Percentiles rank a stretch among this genome's conserved stretches.
These are phyloP conservation scores for Abscondita cerata DNA, from an alignment of 2,888 invertebrate species.

Conservation along the genomic window DNA sequence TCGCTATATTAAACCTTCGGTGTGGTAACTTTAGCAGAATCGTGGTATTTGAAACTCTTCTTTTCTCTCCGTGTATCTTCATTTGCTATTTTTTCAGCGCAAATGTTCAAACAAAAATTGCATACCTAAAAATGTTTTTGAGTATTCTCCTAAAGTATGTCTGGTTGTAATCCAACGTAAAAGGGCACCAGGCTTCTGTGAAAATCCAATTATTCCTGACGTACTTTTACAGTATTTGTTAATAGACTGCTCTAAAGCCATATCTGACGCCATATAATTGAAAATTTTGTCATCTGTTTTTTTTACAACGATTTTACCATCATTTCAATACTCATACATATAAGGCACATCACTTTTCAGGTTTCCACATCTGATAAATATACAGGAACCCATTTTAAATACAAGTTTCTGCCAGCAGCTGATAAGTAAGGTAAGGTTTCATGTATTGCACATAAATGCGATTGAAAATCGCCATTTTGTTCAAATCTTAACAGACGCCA, in stretches of 20 bases:
- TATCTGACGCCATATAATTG: neutral
- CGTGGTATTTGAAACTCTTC: too few relatives aligned
- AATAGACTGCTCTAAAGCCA: neutral
- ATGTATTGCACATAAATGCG: neutral
- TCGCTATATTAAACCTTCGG: too few relatives aligned
- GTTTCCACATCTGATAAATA: too few relatives aligned
- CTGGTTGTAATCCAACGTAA: neutral
- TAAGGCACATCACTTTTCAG: neutral
- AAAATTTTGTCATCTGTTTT: neutral
- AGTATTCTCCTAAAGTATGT: neutral
- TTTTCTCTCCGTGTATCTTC: too few relatives aligned
- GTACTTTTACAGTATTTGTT: constrained; percentile 4
- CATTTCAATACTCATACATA: neutral
- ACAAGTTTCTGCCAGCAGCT: neutral
- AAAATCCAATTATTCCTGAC: neutral
- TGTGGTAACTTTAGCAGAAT: too few relatives aligned
- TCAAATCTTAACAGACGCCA: constrained; percentile 42
- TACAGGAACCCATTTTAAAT: too few relatives aligned
- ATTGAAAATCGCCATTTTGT: constrained; percentile 16
- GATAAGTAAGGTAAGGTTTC: neutral
- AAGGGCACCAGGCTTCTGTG: neutral
- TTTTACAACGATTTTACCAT: neutral
- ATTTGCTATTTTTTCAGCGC: too few relatives aligned
- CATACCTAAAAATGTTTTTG: neutral
- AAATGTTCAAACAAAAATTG: too few relatives aligned